Evolutionary conservation across 2,888 invertebrate genomes (phyloP).

Genomic region (Lapara coniferarum): DNA sequence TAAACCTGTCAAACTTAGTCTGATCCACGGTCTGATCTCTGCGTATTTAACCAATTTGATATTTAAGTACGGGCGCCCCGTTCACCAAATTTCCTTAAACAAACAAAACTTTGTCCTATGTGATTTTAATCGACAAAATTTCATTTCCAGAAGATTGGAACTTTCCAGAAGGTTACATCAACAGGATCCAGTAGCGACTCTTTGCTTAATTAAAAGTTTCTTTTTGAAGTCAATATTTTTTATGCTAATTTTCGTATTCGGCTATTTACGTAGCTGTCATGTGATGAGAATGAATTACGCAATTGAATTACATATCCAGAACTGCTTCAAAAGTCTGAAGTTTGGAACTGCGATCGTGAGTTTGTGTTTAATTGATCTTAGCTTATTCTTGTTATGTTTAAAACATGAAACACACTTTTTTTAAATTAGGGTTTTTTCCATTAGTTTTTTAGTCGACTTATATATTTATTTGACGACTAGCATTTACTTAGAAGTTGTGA

Average conservation of each 20-base stretch:
- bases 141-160: conserved; percentile 24
- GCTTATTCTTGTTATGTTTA: neutral
- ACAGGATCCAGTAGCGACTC: conserved; percentile 20
- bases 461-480: no score
- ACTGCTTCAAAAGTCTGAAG: neutral
- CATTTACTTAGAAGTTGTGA: no score
- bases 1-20: conserved; percentile 27
- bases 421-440: no score
- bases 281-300: neutral
- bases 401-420: no score
- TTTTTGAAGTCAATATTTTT: conserved; percentile 32
- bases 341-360: neutral
- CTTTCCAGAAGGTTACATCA: conserved; percentile 21
- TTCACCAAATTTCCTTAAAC: conserved; percentile 30
- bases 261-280: neutral
- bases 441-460: no score
- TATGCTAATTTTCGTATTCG: neutral
- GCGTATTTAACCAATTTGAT: conserved; percentile 29
- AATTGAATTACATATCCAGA: neutral
- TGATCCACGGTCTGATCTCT: no score
- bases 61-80: conserved; percentile 27
- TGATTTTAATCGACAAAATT: conserved; percentile 33
- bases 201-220: conserved; percentile 35
- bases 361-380: neutral
- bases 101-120: conserved; percentile 34